Percentiles rank a stretch among this genome's conserved stretches.
These are phyloP conservation scores for Dicrostonyx torquatus DNA, from an alignment of 2,797 vertebrate genomes.

Conservation along the genomic window DNA sequence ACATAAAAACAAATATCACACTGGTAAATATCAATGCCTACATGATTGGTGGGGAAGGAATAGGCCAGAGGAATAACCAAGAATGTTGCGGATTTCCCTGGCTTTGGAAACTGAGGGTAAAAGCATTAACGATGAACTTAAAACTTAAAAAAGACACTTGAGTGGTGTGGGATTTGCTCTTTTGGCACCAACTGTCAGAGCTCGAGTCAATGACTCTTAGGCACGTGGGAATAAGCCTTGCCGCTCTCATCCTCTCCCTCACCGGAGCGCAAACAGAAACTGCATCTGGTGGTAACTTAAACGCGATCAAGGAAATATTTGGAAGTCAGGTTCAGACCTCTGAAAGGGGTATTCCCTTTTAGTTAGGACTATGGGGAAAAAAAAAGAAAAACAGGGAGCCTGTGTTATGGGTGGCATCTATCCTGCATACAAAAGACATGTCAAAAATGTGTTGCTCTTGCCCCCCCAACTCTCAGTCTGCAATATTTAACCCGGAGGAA, in stretches of 20 bases:
- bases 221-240: not conserved
- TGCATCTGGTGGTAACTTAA: not conserved
- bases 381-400: not conserved
- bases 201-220: not conserved
- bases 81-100: not conserved
- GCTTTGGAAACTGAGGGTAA: not conserved
- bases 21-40: not conserved
- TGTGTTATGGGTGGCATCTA: not conserved
- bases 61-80: not conserved
- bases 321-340: not conserved
- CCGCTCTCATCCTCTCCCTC: not conserved
- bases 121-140: not conserved
- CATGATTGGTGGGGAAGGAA: not conserved
- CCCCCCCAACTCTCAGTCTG: constrained; percentile 38
- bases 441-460: not conserved
- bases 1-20: not conserved
- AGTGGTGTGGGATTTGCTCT: not conserved
- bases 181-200: not conserved
- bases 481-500: constrained; percentile 82
- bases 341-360: not conserved
- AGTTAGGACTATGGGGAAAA: not conserved
- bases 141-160: not conserved
- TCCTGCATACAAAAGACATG: not conserved
- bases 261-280: not conserved
- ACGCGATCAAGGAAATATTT: not conserved